These are phyloP conservation scores for Coptotermes formosanus DNA, from an alignment of 1,140 invertebrate species.

Conservation along the genomic window DNA sequence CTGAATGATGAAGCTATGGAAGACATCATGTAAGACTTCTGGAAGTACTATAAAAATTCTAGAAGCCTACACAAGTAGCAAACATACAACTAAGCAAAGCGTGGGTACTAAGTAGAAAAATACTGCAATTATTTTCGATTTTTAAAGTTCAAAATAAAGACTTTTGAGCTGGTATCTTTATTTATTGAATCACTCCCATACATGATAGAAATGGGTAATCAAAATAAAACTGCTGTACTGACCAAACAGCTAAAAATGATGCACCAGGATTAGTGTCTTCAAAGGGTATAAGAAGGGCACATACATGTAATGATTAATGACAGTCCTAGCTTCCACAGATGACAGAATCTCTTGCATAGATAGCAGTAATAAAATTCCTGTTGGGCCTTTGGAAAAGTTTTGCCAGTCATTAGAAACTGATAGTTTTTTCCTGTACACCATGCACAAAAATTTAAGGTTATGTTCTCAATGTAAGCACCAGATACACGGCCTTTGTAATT, in stretches of 20 bases:
- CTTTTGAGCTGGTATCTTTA: no score
- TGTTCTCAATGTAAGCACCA: conserved; percentile 9
- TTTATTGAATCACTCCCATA: no score
- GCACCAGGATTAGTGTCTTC: neutral
- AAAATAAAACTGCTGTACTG: neutral
- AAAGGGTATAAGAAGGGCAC: neutral
- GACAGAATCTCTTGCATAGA: neutral
- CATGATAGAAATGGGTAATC: neutral
- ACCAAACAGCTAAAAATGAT: neutral
- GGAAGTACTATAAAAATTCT: no score
- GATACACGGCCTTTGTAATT: neutral
- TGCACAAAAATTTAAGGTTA: neutral
- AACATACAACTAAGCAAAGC: no score
- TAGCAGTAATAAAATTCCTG: neutral
- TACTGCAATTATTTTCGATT: no score
- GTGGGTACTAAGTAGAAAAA: no score
- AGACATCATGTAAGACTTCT: no score
- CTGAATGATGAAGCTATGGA: no score
- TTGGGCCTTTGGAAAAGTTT: neutral
- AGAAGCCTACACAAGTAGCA: no score
- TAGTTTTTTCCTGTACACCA: neutral
- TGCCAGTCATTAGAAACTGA: neutral
- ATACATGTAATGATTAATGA: neutral
- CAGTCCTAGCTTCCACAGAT: neutral
- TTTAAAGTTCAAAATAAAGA: no score